Evolutionary conservation across 2,888 invertebrate species (phyloP), one percentile per base, ranked within the genome.

Genomic region (Eupithecia vulgata): DNA sequence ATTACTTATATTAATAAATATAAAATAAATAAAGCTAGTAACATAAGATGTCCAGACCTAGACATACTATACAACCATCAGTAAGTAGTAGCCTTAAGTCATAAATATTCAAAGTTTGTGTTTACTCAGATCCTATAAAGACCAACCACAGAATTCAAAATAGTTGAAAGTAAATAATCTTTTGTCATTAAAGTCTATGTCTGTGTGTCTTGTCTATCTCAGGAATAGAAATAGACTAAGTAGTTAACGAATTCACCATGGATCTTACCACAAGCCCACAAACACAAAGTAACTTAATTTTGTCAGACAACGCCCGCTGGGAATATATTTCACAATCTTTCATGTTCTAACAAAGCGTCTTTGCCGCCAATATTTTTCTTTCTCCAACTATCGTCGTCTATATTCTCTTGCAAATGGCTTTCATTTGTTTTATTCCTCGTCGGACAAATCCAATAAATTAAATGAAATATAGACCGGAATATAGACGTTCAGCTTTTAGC

Each of bases 381-480:
- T 61, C 61, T 34, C 34, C 34, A 34, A 61, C 37, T 64, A 21
- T 64, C 37, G 40, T 37, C 35, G 12, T 64, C 21, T 61, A 61
- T 34, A 30, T 34, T 61, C 30, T 30, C 34, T 34, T 61, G 34
- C 61, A 17, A 61, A 61, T 34, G 34, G 34, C 61, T 61, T 61
- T 34, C 30, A 61, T 61, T 34, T 34, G 15, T 59, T 30, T 59
- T 6, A 61, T 4, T 61, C 17, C 61, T 61, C 6, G 59, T 59
- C 30, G 30, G 21, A 30, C 17, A 17, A 17, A 17, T 48, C 48
- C 3, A 45, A 17, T 48, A 48, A 48, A 48, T 2, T 48, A 48
- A 48, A 48, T 48, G 48, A 48, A 45, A 48, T n/a, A 48, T n/a
- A n/a, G 48, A n/a, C 48, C n/a, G 48, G n/a, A 48, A 48, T 48